phyloP scores from a whole-genome alignment of 2,113 vertebrate genomes.

The Corythornis cristatus region DNA sequence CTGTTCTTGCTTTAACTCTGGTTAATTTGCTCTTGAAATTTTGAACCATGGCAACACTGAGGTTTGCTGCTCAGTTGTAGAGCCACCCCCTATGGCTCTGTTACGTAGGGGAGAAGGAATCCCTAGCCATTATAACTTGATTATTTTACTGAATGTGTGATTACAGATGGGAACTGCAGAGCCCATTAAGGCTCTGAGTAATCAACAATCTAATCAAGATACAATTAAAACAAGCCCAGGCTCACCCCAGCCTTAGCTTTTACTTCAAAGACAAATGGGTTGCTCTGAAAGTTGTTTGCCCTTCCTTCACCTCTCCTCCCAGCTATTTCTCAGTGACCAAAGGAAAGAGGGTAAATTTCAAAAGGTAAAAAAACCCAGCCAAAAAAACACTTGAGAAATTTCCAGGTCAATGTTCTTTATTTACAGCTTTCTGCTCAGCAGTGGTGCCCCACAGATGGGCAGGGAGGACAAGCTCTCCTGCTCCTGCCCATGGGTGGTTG shows the following conservation, averaged over 20 bases:
- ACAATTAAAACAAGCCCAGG: not conserved
- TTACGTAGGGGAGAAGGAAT: constrained; percentile 42
- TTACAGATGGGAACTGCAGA: constrained; percentile 1
- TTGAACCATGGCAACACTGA: not conserved
- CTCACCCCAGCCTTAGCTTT: not conserved
- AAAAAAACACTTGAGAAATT: not conserved
- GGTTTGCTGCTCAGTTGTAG: constrained; percentile 21
- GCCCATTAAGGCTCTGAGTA: not conserved
- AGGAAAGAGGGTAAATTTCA: not conserved
- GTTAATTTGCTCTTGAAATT: not conserved
- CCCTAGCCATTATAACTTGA: constrained; percentile 25
- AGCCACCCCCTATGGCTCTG: constrained; percentile 25
- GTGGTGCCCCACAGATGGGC: rapidly evolving
- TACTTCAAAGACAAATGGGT: not conserved
- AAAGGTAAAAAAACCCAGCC: not conserved
- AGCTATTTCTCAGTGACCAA: not conserved
- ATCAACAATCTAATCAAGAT: not conserved
- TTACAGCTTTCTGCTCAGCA: not conserved
- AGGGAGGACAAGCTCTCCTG: not conserved
- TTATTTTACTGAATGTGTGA: constrained; percentile 14
- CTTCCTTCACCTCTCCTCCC: not conserved
- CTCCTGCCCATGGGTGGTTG: not conserved
- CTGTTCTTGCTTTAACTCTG: not conserved
- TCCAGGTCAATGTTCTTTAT: not conserved
- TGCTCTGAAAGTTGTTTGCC: not conserved